These are phyloP conservation scores for Fopius arisanus DNA, from an alignment of 1,140 invertebrate genomes.

Conservation along the genomic window DNA sequence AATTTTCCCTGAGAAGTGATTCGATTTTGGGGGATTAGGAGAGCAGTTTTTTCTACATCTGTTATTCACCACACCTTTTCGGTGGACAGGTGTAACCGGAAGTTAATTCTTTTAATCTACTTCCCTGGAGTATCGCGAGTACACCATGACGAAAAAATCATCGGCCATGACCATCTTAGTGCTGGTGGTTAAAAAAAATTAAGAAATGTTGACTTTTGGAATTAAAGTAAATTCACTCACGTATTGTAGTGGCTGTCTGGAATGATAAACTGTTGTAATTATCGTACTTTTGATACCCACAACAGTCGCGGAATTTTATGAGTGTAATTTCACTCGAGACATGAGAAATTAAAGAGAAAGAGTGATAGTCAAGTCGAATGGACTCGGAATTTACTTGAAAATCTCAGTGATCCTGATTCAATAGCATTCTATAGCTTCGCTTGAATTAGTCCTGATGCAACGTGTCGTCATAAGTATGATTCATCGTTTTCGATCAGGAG, in stretches of 20 bases:
- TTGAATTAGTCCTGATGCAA: constrained; percentile 17
- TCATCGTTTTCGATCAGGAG: constrained; percentile 13
- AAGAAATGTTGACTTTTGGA: not conserved
- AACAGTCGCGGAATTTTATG: not conserved
- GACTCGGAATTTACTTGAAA: not conserved
- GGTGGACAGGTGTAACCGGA: constrained; percentile 26
- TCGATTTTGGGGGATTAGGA: no score
- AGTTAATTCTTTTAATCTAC: constrained; percentile 12
- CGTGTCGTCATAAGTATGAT: constrained; percentile 28
- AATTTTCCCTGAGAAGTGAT: no score
- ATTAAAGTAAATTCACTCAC: not conserved
- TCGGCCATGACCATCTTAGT: constrained; percentile 25
- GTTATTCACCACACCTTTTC: constrained; percentile 23
- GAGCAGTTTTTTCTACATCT: not conserved
- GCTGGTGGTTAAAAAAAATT: not conserved
- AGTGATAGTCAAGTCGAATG: not conserved
- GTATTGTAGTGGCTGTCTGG: no score
- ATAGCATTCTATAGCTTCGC: not conserved
- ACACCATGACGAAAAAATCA: constrained; percentile 25
- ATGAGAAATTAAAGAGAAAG: not conserved
- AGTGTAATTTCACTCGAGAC: not conserved
- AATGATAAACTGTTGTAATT: no score
- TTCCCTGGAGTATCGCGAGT: constrained; percentile 20
- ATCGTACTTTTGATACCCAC: not conserved
- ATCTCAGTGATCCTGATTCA: not conserved